These are phyloP conservation scores for Enteromius viviparus DNA, from an alignment of 2,797 vertebrate genomes.

Conservation along the genomic window DNA sequence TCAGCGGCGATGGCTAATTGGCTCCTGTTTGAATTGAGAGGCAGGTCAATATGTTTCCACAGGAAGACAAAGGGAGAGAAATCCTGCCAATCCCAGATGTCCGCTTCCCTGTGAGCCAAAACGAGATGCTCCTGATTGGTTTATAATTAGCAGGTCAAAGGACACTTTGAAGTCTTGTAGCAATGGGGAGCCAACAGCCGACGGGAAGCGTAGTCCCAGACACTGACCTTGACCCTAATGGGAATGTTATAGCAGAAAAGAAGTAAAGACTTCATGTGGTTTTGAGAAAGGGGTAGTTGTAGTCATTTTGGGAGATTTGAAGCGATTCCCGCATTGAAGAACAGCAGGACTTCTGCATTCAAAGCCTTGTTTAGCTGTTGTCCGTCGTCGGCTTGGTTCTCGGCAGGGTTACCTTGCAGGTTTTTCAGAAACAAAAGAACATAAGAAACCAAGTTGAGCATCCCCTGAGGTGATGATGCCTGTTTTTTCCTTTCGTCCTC, in stretches of 20 bases:
- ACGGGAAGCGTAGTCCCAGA: slow-evolving; percentile 55
- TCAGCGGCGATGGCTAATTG: slow-evolving; percentile 55
- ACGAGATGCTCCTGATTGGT: slow-evolving; percentile 52
- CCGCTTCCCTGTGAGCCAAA: slow-evolving; percentile 30
- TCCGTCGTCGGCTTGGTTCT: slow-evolving; percentile 26
- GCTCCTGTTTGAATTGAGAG: slow-evolving; percentile 58
- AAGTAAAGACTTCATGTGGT: slow-evolving; percentile 40
- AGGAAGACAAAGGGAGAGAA: slow-evolving; percentile 54
- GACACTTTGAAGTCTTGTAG: slow-evolving; percentile 44
- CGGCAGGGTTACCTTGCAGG: slow-evolving; percentile 36
- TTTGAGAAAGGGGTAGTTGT: slow-evolving; percentile 2
- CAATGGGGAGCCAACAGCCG: slow-evolving; percentile 8
- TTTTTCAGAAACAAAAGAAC: slow-evolving; percentile 57
- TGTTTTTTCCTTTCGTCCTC: slow-evolving; percentile 32
- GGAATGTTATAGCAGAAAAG: slow-evolving; percentile 22
- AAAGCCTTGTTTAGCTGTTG: slow-evolving; percentile 54
- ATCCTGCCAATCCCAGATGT: slow-evolving; percentile 26
- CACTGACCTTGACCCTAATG: slow-evolving; percentile 50
- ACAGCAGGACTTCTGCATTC: slow-evolving; percentile 48
- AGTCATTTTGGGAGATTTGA: slow-evolving; percentile 44
- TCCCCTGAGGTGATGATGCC: slow-evolving; percentile 57
- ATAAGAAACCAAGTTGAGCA: slow-evolving; percentile 47
- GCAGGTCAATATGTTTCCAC: slow-evolving; percentile 59
- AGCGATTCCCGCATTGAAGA: slow-evolving; percentile 44
- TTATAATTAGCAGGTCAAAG: slow-evolving; percentile 55